Base-by-base conservation (phyloP, 2,797 vertebrate species). In the Meriones psammophilus region DNA sequence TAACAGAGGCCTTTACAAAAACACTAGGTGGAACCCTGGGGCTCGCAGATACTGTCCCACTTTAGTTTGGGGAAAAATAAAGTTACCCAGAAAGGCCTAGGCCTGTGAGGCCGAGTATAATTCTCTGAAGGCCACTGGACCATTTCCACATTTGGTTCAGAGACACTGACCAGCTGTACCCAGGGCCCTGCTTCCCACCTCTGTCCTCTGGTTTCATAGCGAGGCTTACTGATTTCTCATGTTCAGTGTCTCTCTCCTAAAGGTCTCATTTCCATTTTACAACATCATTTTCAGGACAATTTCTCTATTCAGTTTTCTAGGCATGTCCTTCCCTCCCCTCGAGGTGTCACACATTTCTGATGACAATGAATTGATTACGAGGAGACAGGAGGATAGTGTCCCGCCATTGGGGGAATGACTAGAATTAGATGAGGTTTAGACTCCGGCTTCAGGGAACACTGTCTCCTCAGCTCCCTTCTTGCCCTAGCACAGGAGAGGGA, bases 201-300 rank as follows among this genome's bases (percentile, higher is more conserved):
- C 60, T 77, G 73, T 91, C 50, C 74, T 88, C 71, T 33, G 15
- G 10, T 89, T 94, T 93, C 76, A 60, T 58, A 69, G 28, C 2
- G 69, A 89, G 91, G 79, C 93, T 95, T 85, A 18, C 97, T 94
- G 92, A 94, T 95, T 97, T 92, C 88, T 91, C 91, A 9, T 62
- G 91, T 92, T 97, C 79, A 83, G 92, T 81, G 71, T 68, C 94
- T 96, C 93, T 96, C 94, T 87, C 94, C 96, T 95, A 97, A 98
- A 98, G 97, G 97, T 97, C 97, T 98, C 96, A 97, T 98, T 98
- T 98, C 97, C 97, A 98, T 98, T 97, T 97, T 96, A 97, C 80
- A 92, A 78, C 96, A 94, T 96, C 92, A 96, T 95, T 97, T 97
- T 96, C 87, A 93, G 96, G 94, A 96, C 96, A 92, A 92, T 97